Evolutionary conservation across 2,797 vertebrate genomes (phyloP), one percentile per base, ranked within the genome.

Genomic region (Bufotes viridis): DNA sequence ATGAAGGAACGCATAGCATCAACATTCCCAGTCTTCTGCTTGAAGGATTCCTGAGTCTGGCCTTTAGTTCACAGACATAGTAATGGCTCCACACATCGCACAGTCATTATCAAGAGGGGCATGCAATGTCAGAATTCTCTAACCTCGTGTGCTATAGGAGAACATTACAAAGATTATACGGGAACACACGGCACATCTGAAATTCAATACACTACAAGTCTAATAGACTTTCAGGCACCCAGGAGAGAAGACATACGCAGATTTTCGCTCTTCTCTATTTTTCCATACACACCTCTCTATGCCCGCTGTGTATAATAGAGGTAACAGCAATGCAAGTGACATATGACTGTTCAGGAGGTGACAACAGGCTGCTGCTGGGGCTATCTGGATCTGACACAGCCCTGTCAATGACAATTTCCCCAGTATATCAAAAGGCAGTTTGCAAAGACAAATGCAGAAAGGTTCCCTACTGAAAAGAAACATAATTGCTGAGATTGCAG

Each of bases 1-100:
- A 12, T 67, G 81, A 78, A 81, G 61, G 57, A 88, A 81, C 76
- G 15, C 53, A 84, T 18, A 75, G 67, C 26, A 72, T 81, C 85
- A 88, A 81, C 87, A 85, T 81, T 63, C 82, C 51, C 29, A 14
- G n/a, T 0, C 17, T 70, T 70, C 75, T 70, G 18, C 86, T 78
- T 82, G 75, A 26, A 84, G 80, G 29, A 76, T 76, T 86, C 26
- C 57, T 67, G 14, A 86, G 53, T 29, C 61, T 3, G 7, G 63
- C 63, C 17, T 81, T 61, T 53, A 75, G 22, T 82, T 78, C 24
- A 63, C 29, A 67, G 60, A 51, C 61, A 29, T 29, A 26, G 70
- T 55, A 76, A 65, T 53, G 17, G 17, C 53, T 65, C 55, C n/a
- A 76, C 55, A 75, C 55, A 84, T 24, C 78, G 58, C 24, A 82